Percentiles rank a stretch among this genome's conserved stretches.
Conservation (phyloP, 2,888 invertebrate species). For the Epistrophe grossulariae region DNA sequence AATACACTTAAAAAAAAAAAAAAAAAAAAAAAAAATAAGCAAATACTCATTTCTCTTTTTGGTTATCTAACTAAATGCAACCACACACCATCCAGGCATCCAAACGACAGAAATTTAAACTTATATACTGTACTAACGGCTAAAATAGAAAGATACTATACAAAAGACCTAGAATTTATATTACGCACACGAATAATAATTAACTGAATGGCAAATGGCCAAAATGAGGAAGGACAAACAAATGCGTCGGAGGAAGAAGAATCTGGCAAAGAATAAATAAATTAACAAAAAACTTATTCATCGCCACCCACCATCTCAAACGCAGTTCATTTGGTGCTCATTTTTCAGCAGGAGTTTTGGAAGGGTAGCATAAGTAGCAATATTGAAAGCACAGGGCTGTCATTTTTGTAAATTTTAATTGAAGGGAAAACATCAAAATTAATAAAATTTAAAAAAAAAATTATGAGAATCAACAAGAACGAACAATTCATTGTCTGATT, state of each 20-base stretch:
- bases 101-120: not conserved
- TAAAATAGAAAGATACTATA: not conserved
- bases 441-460: too few relatives aligned
- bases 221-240: slow-evolving; percentile 23
- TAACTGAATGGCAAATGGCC: slow-evolving; percentile 44
- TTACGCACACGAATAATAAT: slow-evolving; percentile 66
- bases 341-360: not conserved
- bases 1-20: slow-evolving; percentile 15
- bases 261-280: slow-evolving; percentile 65
- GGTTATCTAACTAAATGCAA: slow-evolving; percentile 71
- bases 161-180: slow-evolving; percentile 5
- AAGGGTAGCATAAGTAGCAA: not conserved
- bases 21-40: slow-evolving; percentile 42
- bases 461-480: too few relatives aligned
- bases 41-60: slow-evolving; percentile 70
- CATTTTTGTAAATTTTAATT: not conserved
- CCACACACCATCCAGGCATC: slow-evolving; percentile 50
- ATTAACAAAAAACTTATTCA: slow-evolving; percentile 74
- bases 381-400: not conserved
- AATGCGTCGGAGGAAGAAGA: slow-evolving; percentile 12
- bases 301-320: slow-evolving; percentile 50
- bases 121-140: not conserved
- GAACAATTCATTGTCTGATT: too few relatives aligned
- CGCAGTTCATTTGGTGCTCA: slow-evolving; percentile 55
- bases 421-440: too few relatives aligned